A percentile compares a stretch with the other conserved stretches of the same genome.
phyloP scores from a whole-genome alignment of 2,113 vertebrate genomes.

The Cygnus buccinator region DNA sequence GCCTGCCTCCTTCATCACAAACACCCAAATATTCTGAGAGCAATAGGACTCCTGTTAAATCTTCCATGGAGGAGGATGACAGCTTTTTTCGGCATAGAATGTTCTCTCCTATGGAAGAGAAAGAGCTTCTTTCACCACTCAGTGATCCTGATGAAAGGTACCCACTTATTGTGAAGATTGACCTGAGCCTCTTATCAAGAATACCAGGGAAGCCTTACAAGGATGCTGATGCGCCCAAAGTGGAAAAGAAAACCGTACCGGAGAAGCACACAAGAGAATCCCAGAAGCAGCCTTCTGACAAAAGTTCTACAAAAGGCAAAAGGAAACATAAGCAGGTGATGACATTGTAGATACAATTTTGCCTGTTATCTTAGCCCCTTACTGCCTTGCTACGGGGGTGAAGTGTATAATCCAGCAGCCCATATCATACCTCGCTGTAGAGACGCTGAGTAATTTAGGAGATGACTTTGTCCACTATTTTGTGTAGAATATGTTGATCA shows the following conservation, averaged over 20 bases:
- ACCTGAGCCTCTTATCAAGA: slow-evolving; percentile 91
- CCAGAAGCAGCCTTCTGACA: slow-evolving; percentile 88
- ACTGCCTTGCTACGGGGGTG: not conserved
- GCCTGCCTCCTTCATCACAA: slow-evolving; percentile 94
- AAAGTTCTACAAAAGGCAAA: slow-evolving; percentile 89
- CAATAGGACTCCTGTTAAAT: slow-evolving; percentile 89
- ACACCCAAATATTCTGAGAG: slow-evolving; percentile 96
- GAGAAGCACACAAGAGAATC: slow-evolving; percentile 87
- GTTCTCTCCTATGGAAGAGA: slow-evolving; percentile 97
- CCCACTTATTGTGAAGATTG: slow-evolving; percentile 94
- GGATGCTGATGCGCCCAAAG: slow-evolving; percentile 86
- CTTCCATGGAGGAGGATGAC: slow-evolving; percentile 87
- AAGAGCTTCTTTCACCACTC: slow-evolving; percentile 93
- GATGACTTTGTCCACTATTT: not conserved
- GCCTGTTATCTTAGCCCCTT: not conserved
- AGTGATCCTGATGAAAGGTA: slow-evolving; percentile 93
- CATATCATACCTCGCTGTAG: fast-evolving
- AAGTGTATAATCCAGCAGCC: not conserved
- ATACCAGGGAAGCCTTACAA: slow-evolving; percentile 93
- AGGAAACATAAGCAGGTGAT: slow-evolving; percentile 91
- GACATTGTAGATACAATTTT: not conserved
- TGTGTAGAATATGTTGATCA: fast-evolving
- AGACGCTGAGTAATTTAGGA: not conserved
- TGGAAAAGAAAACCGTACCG: slow-evolving; percentile 84
- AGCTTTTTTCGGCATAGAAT: slow-evolving; percentile 86